Conservation (phyloP, 2,113 vertebrate genomes). For the Crypturellus undulatus region DNA sequence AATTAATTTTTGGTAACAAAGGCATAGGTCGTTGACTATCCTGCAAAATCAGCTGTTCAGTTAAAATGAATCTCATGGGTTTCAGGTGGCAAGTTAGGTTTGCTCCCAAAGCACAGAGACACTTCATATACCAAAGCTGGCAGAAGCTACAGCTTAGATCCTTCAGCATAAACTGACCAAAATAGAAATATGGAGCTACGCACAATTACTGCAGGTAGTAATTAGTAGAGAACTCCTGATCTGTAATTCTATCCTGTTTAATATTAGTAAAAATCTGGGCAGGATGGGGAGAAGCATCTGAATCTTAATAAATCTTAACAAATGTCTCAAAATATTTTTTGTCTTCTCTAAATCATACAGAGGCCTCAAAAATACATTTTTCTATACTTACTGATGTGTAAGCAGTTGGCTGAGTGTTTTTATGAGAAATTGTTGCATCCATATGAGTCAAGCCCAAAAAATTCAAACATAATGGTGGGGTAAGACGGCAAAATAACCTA, state of each 20-base stretch:
- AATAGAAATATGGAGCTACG: neutral
- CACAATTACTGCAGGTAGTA: neutral
- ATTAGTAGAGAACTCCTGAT: neutral
- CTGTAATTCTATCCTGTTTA: neutral
- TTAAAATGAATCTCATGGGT: neutral
- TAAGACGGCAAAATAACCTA: slow-evolving; percentile 95
- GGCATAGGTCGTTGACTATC: neutral
- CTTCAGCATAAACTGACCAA: neutral
- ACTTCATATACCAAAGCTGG: neutral
- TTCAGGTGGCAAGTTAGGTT: neutral
- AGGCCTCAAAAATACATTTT: neutral
- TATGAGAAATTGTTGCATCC: slow-evolving; percentile 91
- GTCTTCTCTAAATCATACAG: neutral
- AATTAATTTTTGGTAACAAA: neutral
- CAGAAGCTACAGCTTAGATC: neutral
- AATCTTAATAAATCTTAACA: neutral
- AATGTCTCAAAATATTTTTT: neutral
- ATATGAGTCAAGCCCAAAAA: slow-evolving; percentile 96
- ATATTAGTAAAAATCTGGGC: neutral
- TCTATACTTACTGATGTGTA: slow-evolving; percentile 90
- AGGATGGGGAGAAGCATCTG: neutral
- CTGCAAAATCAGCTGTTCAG: neutral
- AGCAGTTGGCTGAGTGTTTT: slow-evolving; percentile 86
- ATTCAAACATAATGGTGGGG: slow-evolving; percentile 94
- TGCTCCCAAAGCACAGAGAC: neutral